Evolutionary conservation across 2,113 vertebrate species (phyloP).

Genomic region (Pteropus alecto): DNA sequence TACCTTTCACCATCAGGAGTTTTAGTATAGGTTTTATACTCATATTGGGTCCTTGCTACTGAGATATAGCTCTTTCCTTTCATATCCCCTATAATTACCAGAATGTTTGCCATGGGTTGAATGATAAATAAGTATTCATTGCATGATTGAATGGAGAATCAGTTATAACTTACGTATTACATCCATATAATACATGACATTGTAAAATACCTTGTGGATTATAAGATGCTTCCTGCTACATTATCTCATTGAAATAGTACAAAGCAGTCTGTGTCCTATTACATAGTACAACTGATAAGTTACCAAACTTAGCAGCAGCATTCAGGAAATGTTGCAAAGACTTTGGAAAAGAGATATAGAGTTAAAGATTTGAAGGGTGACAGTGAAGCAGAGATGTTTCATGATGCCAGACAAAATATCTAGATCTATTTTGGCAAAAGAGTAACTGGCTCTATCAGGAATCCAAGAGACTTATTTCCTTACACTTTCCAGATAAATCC

Average conservation of each 20-base stretch:
- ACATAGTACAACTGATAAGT: neutral
- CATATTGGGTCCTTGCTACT: neutral
- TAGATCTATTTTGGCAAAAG: neutral
- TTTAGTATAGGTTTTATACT: neutral
- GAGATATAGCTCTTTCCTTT: neutral
- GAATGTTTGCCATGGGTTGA: neutral
- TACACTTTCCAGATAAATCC: neutral
- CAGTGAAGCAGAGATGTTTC: neutral
- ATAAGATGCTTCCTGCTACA: neutral
- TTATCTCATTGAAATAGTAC: neutral
- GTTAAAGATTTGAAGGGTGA: neutral
- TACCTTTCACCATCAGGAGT: neutral
- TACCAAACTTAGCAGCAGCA: constrained; percentile 11
- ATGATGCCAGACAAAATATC: neutral
- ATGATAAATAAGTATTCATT: neutral
- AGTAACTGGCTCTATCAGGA: neutral
- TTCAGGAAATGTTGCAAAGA: neutral
- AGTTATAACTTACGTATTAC: neutral
- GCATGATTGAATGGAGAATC: neutral
- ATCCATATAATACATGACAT: neutral
- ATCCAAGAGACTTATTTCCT: neutral
- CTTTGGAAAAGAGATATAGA: neutral
- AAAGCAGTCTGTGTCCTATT: neutral
- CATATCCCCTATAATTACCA: neutral
- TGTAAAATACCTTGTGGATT: neutral